Base-by-base conservation (phyloP, 1,140 invertebrate genomes). In the Meloidogyne floridensis region DNA sequence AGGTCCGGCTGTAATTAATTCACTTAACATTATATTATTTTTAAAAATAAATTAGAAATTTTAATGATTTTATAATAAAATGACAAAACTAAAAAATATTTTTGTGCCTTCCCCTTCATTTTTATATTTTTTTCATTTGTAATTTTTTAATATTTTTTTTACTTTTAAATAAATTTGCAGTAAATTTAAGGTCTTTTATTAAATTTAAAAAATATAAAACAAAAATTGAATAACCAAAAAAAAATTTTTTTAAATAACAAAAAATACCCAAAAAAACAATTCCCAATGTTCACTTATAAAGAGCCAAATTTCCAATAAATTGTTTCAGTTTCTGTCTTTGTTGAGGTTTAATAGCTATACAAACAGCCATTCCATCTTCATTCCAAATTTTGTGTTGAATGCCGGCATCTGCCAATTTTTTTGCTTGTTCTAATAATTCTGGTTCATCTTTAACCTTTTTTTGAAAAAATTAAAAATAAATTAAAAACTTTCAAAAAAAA, bases 281-380 rank as follows among this genome's bases (percentile, higher is more conserved):
- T 32, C 32, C 32, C 32, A 32, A 32, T 32, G 32, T 18, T 20
- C 56, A 83, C 80, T 79, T 86, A 71, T 86, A 87, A 13, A 87
- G 75, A 65, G 87, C 87, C 69, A 88, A 75, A 77, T 87, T 73
- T 75, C 78, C 83, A 13, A 89, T 47, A 8, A 80, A 75, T 42
- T 86, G 82, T 73, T 84, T 87, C 15, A 87, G 79, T 5, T 73
- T 53, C 6, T 94, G 92, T 91, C 97, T 98, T 0, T 93, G 93
- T 90, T 96, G 97, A 9, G 97, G 97, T 91, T 97, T 97, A 0
- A 94, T 91, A 51, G 94, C 97, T 82, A 99, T 91, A 91, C 96
- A 98, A 2, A 97, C 98, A 70, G 95, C 93, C 89, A 96, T 94
- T 91, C 97, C 95, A 92, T 99, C 97, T 92, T 99, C 97, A 82